Percentiles rank a stretch among this genome's conserved stretches.
Conservation (phyloP, 1,140 invertebrate species). For the Magallana gigas region DNA sequence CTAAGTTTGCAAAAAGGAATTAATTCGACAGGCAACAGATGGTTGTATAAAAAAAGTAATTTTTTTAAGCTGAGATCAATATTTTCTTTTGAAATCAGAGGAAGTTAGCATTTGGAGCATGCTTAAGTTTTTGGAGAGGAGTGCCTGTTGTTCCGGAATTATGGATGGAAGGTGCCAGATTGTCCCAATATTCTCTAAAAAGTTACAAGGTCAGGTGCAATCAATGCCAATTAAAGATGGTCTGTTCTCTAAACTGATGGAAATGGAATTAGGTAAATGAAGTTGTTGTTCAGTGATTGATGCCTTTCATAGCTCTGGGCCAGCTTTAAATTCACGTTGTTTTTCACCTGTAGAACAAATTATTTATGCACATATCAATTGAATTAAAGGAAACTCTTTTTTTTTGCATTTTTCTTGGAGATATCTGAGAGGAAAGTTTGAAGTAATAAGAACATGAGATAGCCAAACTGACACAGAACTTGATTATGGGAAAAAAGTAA, state of each 20-base stretch:
- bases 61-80: neutral
- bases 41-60: neutral
- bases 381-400: neutral
- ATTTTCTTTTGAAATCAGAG: neutral
- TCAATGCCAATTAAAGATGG: slow-evolving; percentile 23
- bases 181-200: slow-evolving; percentile 21
- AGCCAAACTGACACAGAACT: neutral
- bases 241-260: neutral
- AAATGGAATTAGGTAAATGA: neutral
- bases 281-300: neutral
- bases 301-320: neutral
- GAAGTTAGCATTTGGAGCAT: neutral
- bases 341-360: neutral
- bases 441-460: neutral
- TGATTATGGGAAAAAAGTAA: neutral
- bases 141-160: neutral
- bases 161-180: neutral
- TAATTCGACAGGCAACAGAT: neutral
- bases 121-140: neutral
- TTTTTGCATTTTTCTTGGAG: neutral
- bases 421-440: neutral
- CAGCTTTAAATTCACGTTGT: neutral
- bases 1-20: too few species aligned
- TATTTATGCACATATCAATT: slow-evolving; percentile 8
- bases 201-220: neutral